These are phyloP conservation scores for Nycticebus coucang DNA, from an alignment of 2,113 vertebrate species.

Conservation along the genomic window DNA sequence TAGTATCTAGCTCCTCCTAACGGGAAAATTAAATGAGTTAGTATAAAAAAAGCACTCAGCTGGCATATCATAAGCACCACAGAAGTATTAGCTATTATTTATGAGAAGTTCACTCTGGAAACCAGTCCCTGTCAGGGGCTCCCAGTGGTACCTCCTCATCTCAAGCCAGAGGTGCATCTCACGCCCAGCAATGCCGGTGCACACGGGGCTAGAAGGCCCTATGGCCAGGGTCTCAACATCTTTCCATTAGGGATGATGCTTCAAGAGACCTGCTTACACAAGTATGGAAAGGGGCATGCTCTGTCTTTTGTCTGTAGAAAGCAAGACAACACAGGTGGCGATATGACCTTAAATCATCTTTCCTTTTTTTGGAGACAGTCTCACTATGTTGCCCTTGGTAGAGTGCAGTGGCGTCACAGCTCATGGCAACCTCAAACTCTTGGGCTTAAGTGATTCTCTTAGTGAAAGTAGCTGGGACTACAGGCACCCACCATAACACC, in stretches of 20 bases:
- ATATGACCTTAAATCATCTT: background rate
- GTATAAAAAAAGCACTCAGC: background rate
- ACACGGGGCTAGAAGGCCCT: background rate
- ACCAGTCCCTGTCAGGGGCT: background rate
- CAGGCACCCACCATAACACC: no score
- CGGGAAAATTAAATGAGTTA: background rate
- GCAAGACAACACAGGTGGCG: background rate
- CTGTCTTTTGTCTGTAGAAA: background rate
- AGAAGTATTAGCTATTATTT: background rate
- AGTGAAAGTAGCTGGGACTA: no score
- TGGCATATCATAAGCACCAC: background rate
- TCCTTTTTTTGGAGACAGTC: no score
- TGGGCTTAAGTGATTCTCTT: no score
- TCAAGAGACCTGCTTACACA: background rate
- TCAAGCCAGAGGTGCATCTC: background rate
- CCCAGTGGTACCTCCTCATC: background rate
- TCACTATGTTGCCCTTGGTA: no score
- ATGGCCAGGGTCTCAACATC: background rate
- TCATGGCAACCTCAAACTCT: no score
- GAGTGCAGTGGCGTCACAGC: no score
- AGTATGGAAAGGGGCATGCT: background rate
- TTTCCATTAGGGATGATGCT: background rate
- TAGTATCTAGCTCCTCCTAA: background rate
- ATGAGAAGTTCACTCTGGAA: background rate
- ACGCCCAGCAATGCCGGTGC: rapidly evolving